Evolutionary conservation across 2,888 invertebrate species (phyloP).

Genomic region (Tachina fera): DNA sequence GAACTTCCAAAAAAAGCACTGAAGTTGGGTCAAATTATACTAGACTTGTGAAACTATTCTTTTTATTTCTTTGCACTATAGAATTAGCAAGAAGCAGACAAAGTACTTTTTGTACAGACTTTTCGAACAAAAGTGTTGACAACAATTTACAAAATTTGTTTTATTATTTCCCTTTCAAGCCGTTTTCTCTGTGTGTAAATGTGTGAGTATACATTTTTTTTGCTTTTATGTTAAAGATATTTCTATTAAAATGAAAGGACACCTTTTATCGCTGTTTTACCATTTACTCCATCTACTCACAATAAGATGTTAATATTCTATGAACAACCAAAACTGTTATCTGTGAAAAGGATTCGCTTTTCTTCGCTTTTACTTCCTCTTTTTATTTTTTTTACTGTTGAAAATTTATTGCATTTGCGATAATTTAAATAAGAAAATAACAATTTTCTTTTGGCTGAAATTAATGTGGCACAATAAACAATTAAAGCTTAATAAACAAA

Average conservation of each 20-base stretch:
- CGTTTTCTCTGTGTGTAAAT: neutral
- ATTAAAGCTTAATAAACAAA: slow-evolving; percentile 62
- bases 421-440: slow-evolving; percentile 68
- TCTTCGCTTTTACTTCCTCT: slow-evolving; percentile 5
- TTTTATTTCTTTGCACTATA: neutral
- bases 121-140: slow-evolving; percentile 64
- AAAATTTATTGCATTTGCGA: slow-evolving; percentile 67
- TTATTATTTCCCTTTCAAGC: slow-evolving; percentile 61
- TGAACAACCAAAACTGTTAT: slow-evolving; percentile 46
- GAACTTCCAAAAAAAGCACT: slow-evolving; percentile 13
- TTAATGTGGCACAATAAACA: slow-evolving; percentile 61
- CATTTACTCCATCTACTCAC: slow-evolving; percentile 16
- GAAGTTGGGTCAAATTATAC: slow-evolving; percentile 2
- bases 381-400: neutral
- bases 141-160: slow-evolving; percentile 68
- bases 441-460: slow-evolving; percentile 58
- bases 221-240: neutral
- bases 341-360: slow-evolving; percentile 50
- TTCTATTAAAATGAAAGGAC: slow-evolving; percentile 42
- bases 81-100: no score
- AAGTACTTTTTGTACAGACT: no score
- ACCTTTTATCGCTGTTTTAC: slow-evolving; percentile 40
- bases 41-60: slow-evolving; percentile 5
- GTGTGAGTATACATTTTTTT: neutral
- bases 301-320: slow-evolving; percentile 32